phyloP scores from a whole-genome alignment of 1,140 invertebrate genomes.

The Sinonovacula constricta region DNA sequence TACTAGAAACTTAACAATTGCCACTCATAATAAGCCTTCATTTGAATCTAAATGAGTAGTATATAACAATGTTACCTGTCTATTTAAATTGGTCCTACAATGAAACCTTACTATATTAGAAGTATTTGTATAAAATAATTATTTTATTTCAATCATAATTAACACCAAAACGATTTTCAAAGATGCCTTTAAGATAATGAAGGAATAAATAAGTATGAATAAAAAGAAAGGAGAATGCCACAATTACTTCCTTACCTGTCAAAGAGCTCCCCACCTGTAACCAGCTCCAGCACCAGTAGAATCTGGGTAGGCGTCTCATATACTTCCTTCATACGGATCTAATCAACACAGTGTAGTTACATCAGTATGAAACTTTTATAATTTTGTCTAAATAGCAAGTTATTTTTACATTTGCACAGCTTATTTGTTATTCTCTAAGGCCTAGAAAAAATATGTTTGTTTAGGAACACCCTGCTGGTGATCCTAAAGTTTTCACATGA shows the following conservation, averaged over 20 bases:
- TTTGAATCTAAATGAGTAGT: too few species aligned
- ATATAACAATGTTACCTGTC: too few species aligned
- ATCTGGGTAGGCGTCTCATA: conserved; percentile 75
- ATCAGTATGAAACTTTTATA: neutral
- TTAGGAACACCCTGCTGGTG: neutral
- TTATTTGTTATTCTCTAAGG: neutral
- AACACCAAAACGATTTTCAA: too few species aligned
- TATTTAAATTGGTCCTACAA: too few species aligned
- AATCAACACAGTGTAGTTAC: conserved; percentile 35
- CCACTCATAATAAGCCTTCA: too few species aligned
- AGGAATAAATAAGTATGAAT: too few species aligned
- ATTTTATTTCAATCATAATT: too few species aligned
- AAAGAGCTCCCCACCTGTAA: conserved; percentile 80
- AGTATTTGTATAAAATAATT: too few species aligned
- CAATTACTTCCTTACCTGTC: conserved; percentile 78
- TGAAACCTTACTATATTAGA: too few species aligned
- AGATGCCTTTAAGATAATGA: too few species aligned
- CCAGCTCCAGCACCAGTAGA: conserved; percentile 76
- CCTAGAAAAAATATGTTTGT: conserved; percentile 8
- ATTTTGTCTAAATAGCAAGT: neutral
- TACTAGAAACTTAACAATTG: too few species aligned
- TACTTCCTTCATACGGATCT: conserved; percentile 78
- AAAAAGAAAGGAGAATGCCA: too few species aligned
- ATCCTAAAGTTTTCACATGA: neutral
- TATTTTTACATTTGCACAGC: neutral